These are phyloP conservation scores for Bufo bufo DNA, from an alignment of 2,113 vertebrate genomes.

Conservation along the genomic window DNA sequence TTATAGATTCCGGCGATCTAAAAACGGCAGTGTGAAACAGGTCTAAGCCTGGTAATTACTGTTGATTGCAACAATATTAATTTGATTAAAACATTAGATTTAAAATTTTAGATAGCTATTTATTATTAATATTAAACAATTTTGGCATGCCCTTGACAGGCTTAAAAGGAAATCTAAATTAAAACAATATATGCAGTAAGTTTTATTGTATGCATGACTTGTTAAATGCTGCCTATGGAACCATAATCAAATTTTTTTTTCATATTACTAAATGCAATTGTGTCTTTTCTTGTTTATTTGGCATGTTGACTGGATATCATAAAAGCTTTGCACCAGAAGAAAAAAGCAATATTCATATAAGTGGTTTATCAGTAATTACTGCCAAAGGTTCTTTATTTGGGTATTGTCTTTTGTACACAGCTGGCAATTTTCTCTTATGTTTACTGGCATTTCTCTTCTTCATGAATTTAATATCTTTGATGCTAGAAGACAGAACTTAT, in stretches of 20 bases:
- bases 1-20: no score
- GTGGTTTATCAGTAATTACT: constrained; percentile 45
- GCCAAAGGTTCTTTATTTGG: constrained; percentile 44
- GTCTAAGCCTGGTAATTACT: no score
- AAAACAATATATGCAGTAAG: no score
- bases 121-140: no score
- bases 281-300: neutral
- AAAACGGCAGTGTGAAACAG: no score
- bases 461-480: constrained; percentile 34
- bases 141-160: no score
- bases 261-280: neutral
- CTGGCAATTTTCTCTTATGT: constrained; percentile 52
- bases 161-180: no score
- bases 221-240: neutral
- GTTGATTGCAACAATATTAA: no score
- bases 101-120: no score
- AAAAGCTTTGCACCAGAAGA: neutral
- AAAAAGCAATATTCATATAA: constrained; percentile 48
- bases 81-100: no score
- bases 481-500: constrained; percentile 36
- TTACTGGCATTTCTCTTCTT: constrained; percentile 47
- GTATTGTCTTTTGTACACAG: constrained; percentile 35
- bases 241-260: neutral
- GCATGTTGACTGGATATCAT: neutral
- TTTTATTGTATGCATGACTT: neutral